A percentile compares a stretch with the other conserved stretches of the same genome.
Conservation (phyloP, 2,797 vertebrate species). For the Megaceryle alcyon region DNA sequence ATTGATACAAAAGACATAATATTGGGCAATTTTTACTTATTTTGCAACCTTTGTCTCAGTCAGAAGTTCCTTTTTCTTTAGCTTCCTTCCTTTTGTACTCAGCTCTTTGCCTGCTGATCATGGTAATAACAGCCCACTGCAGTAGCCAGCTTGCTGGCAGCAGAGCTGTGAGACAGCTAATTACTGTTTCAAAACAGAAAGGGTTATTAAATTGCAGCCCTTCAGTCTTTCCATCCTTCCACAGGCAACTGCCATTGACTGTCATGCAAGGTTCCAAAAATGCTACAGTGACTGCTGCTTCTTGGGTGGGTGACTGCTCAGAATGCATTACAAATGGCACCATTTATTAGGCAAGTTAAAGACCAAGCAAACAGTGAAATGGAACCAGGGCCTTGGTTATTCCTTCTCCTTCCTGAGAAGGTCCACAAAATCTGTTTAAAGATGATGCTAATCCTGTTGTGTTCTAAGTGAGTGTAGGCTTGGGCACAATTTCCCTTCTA, state of each 20-base stretch:
- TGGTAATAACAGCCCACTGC: neutral
- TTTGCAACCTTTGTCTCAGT: neutral
- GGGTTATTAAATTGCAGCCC: slow-evolving; percentile 6
- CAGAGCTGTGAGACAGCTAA: slow-evolving; percentile 7
- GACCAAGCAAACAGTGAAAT: rapidly evolving
- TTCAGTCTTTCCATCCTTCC: neutral
- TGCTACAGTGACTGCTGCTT: neutral
- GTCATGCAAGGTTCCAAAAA: neutral
- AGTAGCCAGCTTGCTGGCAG: neutral
- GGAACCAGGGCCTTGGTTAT: rapidly evolving
- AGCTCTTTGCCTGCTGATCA: neutral
- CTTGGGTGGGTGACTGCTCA: neutral
- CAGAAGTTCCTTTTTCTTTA: neutral
- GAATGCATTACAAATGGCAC: neutral
- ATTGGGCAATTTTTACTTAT: neutral
- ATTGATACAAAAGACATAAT: neutral
- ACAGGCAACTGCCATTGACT: neutral
- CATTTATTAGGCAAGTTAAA: neutral
- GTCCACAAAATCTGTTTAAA: neutral
- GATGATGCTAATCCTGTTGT: neutral
- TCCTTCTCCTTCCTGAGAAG: neutral
- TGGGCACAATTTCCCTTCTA: neutral
- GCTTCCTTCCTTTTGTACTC: neutral
- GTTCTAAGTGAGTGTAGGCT: neutral
- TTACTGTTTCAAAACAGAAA: slow-evolving; percentile 18